Base-by-base conservation (phyloP, 92 coral and sea anemone genomes). In the Heteractis magnifica region DNA sequence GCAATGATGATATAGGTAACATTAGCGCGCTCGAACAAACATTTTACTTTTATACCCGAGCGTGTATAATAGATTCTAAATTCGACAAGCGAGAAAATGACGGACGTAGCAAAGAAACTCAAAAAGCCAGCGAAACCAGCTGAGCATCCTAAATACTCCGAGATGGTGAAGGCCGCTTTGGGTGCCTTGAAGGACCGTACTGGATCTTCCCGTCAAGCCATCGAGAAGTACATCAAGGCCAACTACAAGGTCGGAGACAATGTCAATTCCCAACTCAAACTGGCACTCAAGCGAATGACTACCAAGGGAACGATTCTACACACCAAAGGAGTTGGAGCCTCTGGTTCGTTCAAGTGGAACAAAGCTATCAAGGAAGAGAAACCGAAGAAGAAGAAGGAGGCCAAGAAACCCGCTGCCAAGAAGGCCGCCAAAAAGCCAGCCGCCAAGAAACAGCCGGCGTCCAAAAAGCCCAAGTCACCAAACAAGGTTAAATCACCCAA, bases 131-230 rank as follows among this genome's bases (percentile, higher is more conserved):
- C 77, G 14, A 91, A 91, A 81, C 85, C 94, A 8, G 83, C 90
- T 71, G 89, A 52, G 5, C 95, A 92, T 64, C 95, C 91, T 16
- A 34, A 85, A 49, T 92, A 87, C 88, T 21, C 71, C 41, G 94
- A 86, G 0, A 92, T 92, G 95, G 72, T 90, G 75, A 82, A 15
- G 72, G 90, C 91, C 10, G 95, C 95, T 12, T 68, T 92, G 59
- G 21, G 14, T 19, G 84, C 83, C 3, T 51, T 88, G 59, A 84
- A 88, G 73, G 88, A 88, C 2, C 90, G 87, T 58, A 77, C 48
- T 4, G 92, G 92, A 49, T 92, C 94, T 34, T 91, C 95, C 81
- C 95, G 95, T 86, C 98, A 89, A 84, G 92, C 91, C 76, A 91
- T 94, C 79, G 91, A 79, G 87, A 94, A 94, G 84, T 92, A 90